Evolutionary conservation across 2,888 invertebrate genomes (phyloP).

Genomic region (Microctonus brassicae): DNA sequence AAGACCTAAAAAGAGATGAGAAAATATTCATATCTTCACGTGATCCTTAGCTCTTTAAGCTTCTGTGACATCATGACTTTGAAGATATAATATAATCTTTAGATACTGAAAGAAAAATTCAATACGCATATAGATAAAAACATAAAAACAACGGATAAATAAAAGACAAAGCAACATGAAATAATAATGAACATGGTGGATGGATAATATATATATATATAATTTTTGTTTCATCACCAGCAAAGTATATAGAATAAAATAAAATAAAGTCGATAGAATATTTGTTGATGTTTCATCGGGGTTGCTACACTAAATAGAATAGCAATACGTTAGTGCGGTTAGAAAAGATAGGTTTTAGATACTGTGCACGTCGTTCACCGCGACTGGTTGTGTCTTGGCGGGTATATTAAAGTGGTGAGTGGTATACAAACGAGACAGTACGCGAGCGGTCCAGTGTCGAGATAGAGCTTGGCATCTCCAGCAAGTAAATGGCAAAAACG

Average conservation of each 20-base stretch:
- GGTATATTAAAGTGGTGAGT: not conserved
- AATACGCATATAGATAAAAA: too few species aligned
- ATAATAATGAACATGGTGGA: too few species aligned
- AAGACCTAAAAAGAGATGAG: too few species aligned
- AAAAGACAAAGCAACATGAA: too few species aligned
- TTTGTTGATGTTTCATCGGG: not conserved
- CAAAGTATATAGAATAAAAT: not conserved
- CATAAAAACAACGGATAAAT: too few species aligned
- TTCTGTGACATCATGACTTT: too few species aligned
- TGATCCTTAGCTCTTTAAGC: too few species aligned
- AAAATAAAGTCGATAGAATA: not conserved
- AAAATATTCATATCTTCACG: too few species aligned
- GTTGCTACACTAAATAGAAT: not conserved
- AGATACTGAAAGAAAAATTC: too few species aligned
- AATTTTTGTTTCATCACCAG: not conserved
- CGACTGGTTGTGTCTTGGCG: not conserved
- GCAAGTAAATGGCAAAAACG: not conserved
- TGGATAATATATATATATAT: too few species aligned
- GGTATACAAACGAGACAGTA: not conserved
- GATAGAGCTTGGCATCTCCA: not conserved
- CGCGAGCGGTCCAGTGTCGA: not conserved
- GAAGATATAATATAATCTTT: too few species aligned
- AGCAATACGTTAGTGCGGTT: not conserved
- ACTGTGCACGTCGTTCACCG: constrained; percentile 5
- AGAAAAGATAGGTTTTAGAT: not conserved